Base-by-base conservation (phyloP, 2,797 vertebrate genomes). In the Gymnoscopelus braueri region DNA sequence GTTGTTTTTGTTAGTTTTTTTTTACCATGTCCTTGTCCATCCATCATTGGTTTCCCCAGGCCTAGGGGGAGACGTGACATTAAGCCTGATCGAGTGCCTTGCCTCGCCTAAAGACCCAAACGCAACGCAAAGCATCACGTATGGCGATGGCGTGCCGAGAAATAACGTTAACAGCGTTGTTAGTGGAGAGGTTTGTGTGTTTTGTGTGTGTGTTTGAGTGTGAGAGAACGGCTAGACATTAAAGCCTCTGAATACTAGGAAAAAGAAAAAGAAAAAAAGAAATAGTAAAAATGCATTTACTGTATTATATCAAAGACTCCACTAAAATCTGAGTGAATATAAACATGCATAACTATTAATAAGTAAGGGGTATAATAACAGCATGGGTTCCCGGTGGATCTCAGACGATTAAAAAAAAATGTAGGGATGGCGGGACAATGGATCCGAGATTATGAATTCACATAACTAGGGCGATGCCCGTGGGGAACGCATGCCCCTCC, bases 81-180 rank as follows among this genome's bases (percentile, higher is more conserved):
- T 72, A 74, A 56, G 24, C 50, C 1, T 59, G 74, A 83, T 69
- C 51, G 67, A 71, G 77, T 53, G 63, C 8, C 32, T 44, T 3
- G 39, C 54, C 10, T 39, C 8, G 8, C 14, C 58, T n/a, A 1
- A 8, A 59, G 13, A 44, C 35, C 35, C n/a, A 39, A n/a, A 63
- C 8, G 26, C 1, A 26, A 12, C 10, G 10, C 48, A 11, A 15
- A n/a, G 32, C 19, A 7, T 59, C 65, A 51, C 54, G 44, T 32
- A 24, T 55, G 49, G 48, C 15, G 15, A 10, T 0, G 44, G 60
- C 10, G 24, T 8, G 50, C 39, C 50, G 10, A 23, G 24, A 24
- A 64, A n/a, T 14, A 4, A 24, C 47, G 39, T 10, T 44, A 44
- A 44, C 39, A 8, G 24, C 9, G 14, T 3, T 26, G 62, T 6